Conservation (phyloP, 2,113 vertebrate genomes). For the Caranx melampygus region DNA sequence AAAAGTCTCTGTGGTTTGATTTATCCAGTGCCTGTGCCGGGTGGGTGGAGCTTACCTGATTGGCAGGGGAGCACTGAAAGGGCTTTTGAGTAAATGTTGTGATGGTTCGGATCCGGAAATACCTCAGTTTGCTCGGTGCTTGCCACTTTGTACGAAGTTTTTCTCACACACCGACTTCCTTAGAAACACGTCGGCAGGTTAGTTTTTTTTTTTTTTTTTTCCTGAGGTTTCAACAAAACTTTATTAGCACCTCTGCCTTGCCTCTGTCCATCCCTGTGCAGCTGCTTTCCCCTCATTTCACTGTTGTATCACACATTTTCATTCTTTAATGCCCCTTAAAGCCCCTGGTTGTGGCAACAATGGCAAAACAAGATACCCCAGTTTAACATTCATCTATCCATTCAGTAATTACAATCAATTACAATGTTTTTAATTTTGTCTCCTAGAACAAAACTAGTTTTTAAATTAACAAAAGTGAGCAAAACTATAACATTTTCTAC, state of each 20-base stretch:
- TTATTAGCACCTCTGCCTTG: no score
- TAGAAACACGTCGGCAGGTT: neutral
- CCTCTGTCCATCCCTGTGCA: neutral
- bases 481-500: no score
- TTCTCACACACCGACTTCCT: neutral
- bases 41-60: conserved; percentile 27
- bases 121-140: conserved; percentile 32
- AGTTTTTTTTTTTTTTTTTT: neutral
- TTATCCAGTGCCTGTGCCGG: neutral
- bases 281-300: no score
- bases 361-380: no score
- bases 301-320: no score
- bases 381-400: no score
- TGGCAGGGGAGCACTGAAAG: neutral
- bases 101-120: conserved; percentile 7
- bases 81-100: neutral
- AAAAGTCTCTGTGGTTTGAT: conserved; percentile 16
- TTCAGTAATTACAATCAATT: no score
- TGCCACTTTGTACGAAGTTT: neutral
- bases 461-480: no score
- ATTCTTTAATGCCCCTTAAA: no score
- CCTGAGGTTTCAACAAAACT: neutral
- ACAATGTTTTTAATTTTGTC: no score
- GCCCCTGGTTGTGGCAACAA: no score
- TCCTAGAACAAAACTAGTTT: no score